A percentile compares a stretch with the other conserved stretches of the same genome.
phyloP scores from a whole-genome alignment of 2,797 vertebrate species.

The Acrocephalus scirpaceus region DNA sequence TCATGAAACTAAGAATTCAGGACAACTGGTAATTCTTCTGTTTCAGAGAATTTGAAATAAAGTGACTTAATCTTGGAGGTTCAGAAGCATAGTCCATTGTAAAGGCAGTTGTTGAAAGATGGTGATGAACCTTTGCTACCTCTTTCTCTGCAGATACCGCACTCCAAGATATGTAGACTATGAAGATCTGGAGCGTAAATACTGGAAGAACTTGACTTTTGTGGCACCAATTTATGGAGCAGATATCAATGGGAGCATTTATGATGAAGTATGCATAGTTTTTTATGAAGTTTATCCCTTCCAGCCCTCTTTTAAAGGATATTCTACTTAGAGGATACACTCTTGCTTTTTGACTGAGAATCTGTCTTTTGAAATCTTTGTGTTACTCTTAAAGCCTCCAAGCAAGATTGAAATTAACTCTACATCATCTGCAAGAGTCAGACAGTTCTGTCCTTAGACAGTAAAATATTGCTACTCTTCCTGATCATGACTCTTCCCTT shows the following conservation, averaged over 20 bases:
- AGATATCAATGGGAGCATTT: constrained; percentile 94
- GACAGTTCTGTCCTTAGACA: neutral
- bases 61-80: neutral
- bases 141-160: constrained; percentile 84
- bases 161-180: constrained; percentile 93
- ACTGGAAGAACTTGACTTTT: constrained; percentile 98
- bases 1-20: neutral
- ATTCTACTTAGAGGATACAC: neutral
- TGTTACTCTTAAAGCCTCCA: neutral
- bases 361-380: neutral
- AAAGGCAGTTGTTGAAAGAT: neutral
- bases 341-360: constrained; percentile 36
- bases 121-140: constrained; percentile 21
- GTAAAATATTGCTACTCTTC: neutral
- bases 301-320: neutral
- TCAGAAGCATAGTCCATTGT: neutral
- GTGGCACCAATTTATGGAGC: constrained; percentile 97
- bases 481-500: neutral
- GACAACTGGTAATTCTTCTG: neutral
- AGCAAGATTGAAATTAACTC: neutral
- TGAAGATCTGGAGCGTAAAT: constrained; percentile 97
- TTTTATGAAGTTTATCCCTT: constrained; percentile 34
- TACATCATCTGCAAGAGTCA: neutral
- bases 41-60: neutral
- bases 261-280: constrained; percentile 87